Evolutionary conservation across 1,140 invertebrate genomes (phyloP), one percentile per base, ranked within the genome.

Genomic region (Doryteuthis pealeii): DNA sequence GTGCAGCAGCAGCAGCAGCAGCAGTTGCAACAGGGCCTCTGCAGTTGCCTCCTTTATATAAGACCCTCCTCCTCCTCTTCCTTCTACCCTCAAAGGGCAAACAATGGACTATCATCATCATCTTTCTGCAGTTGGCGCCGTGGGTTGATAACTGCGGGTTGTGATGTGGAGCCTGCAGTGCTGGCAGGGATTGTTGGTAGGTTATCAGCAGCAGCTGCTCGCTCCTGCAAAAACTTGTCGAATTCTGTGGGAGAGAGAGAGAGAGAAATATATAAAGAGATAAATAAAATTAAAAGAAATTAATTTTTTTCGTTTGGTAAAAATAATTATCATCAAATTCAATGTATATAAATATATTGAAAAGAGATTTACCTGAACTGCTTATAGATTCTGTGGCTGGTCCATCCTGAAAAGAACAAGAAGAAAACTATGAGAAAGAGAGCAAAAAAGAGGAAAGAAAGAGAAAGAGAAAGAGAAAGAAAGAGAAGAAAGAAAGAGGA

Each of bases 201-300:
- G 10, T 76, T 80, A 68, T 83, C 81, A 43, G 93, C 94, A 15
- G 93, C 94, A 26, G 94, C 93, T 31, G 95, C 95, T 80, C 96
- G 89, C 85, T 96, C 94, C 1, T 94, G 93, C 35, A 97, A 90
- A 88, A 97, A 98, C 82, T 93, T 91, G 83, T 97, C 95, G 89
- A 98, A 98, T 87, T 97, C 95, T 78, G 94, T 8, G 8, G 10
- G 28, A 31, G 6, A 68, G 66, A 68, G 0, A 68, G 22, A 68
- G 28, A 62, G 15, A 62, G 15, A 62, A 30, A 62, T 5, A 62
- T 5, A 26, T 5, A 62, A 26, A 4, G 2, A 62, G 28, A 30
- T 62, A 15, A 62, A 62, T 62, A 30, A 62, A 62, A 30, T 5
- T 5, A 26, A 15, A 4, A 62, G 10, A 40, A 40, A 40, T 5